Evolutionary conservation across 2,797 vertebrate genomes (phyloP).

Genomic region (Pterois miles): DNA sequence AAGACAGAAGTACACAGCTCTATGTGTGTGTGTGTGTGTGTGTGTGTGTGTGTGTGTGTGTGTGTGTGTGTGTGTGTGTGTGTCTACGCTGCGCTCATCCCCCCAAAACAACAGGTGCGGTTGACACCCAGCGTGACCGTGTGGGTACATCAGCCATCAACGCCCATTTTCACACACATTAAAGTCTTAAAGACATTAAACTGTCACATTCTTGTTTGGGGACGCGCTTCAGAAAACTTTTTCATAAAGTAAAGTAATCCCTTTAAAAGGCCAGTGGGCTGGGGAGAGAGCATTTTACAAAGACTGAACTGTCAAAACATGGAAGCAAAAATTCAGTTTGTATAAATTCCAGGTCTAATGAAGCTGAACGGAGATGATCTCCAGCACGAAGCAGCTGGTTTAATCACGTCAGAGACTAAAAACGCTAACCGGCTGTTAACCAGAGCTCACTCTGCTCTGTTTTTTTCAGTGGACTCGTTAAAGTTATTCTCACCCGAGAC

Average conservation of each 20-base stretch:
- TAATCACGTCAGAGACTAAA: neutral
- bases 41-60: conserved; percentile 8
- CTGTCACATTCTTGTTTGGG: conserved; percentile 16
- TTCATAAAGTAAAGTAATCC: conserved; percentile 3
- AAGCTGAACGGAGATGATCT: neutral
- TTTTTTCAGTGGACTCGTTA: neutral
- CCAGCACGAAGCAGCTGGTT: neutral
- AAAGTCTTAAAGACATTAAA: conserved; percentile 5
- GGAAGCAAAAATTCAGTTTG: neutral
- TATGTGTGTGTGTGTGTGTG: neutral
- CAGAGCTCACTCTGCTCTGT: neutral
- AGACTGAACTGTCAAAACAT: neutral
- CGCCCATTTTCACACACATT: conserved; percentile 10
- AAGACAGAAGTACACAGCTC: no score
- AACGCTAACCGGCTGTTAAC: neutral
- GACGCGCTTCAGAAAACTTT: neutral
- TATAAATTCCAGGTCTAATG: no score
- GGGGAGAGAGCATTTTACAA: neutral
- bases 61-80: conserved; percentile 6
- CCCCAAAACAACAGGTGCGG: conserved; percentile 65
- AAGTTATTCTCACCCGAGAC: conserved; percentile 75
- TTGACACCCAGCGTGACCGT: conserved; percentile 13
- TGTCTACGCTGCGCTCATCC: neutral
- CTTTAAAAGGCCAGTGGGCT: neutral
- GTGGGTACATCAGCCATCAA: neutral